phyloP scores from a whole-genome alignment of 2,888 invertebrate species.

The Volucella inflata region DNA sequence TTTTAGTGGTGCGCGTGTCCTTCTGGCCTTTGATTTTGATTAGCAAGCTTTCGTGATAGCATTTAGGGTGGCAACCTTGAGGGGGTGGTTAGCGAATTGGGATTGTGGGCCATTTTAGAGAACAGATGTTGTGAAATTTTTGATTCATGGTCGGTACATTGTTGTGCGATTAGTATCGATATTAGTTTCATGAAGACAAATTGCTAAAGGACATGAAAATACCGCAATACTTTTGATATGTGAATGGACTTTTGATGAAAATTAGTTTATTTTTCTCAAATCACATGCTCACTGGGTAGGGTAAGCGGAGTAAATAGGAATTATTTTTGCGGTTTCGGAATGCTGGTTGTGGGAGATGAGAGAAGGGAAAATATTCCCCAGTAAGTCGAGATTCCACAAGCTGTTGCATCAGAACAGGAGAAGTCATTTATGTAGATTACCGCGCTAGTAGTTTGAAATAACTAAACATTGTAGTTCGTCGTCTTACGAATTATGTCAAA shows the following conservation, averaged over 20 bases:
- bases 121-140: conserved; percentile 47
- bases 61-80: background rate
- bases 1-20: background rate
- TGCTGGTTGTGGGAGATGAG: no score
- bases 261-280: background rate
- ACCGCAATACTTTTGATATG: conserved; percentile 13
- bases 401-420: no score
- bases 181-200: conserved; percentile 71
- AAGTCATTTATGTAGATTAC: no score
- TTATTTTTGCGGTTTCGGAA: no score
- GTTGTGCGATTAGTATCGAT: conserved; percentile 63
- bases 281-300: no score
- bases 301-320: no score
- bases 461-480: no score
- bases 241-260: conserved; percentile 38
- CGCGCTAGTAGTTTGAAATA: no score
- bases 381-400: no score
- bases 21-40: conserved; percentile 41
- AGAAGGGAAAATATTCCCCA: no score
- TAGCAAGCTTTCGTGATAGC: conserved; percentile 30
- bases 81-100: background rate
- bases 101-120: conserved; percentile 2
- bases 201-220: conserved; percentile 43
- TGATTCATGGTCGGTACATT: conserved; percentile 61
- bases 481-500: no score